Percentiles rank a stretch among this genome's conserved stretches.
Conservation (phyloP, 1,140 invertebrate species). For the Dendroctonus ponderosae region DNA sequence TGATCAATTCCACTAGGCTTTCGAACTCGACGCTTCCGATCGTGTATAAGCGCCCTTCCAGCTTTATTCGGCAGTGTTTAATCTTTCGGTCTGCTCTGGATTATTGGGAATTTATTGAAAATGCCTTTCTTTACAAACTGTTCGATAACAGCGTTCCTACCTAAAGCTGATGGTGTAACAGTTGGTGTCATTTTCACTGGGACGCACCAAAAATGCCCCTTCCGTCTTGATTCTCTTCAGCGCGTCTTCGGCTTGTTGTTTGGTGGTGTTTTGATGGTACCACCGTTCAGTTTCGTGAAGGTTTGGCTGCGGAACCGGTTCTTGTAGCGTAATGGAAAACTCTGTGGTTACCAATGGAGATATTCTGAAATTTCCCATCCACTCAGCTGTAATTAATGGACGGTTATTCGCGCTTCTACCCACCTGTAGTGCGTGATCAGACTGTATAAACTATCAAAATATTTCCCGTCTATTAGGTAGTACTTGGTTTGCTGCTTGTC, state of each 20-base stretch:
- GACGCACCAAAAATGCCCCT: constrained; percentile 89
- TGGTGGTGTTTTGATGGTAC: constrained; percentile 81
- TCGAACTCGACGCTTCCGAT: constrained; percentile 92
- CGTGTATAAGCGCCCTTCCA: constrained; percentile 85
- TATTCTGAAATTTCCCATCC: constrained; percentile 51
- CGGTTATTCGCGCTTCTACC: not conserved
- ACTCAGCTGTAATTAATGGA: not conserved
- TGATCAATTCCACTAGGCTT: constrained; percentile 87
- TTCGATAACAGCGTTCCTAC: constrained; percentile 51
- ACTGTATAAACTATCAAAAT: constrained; percentile 90
- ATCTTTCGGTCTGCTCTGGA: constrained; percentile 87
- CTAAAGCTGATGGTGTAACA: constrained; percentile 94
- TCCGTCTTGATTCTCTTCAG: constrained; percentile 78
- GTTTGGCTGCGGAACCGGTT: constrained; percentile 92
- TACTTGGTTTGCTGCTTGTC: constrained; percentile 87
- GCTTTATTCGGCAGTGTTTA: constrained; percentile 91
- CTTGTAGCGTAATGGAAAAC: constrained; percentile 81
- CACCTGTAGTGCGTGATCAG: constrained; percentile 82
- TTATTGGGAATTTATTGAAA: not conserved
- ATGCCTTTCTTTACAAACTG: not conserved
- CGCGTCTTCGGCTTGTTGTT: constrained; percentile 83
- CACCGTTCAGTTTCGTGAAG: constrained; percentile 93
- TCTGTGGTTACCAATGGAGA: constrained; percentile 85
- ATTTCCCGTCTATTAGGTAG: constrained; percentile 84
- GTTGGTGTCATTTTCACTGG: constrained; percentile 79